Base-by-base conservation (phyloP, 2,888 invertebrate species). In the Acleris cristana region DNA sequence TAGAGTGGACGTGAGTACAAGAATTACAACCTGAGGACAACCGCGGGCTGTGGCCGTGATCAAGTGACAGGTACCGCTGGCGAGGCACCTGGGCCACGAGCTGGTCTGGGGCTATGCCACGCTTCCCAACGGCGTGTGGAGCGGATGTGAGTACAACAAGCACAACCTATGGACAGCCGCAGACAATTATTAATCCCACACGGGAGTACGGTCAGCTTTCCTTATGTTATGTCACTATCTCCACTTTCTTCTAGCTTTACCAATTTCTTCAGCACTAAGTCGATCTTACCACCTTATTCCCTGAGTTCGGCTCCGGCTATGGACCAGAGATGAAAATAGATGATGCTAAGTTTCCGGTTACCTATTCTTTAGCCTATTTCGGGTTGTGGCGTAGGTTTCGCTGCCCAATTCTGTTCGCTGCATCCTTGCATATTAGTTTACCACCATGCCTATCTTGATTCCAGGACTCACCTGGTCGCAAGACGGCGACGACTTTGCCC, bases 21-120 rank as follows among this genome's bases (percentile, higher is more conserved):
- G 3, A 34, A 34, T 2, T 10, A 34, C 10, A 34, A 34, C 3
- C 10, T 10, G 34, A 91, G 51, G 92, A 92, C 71, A 92, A 92
- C 0, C 89, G 92, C 4, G 3, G 34, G 34, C 34, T 34, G 34
- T 34, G 34, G 3, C 34, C 10, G 1, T 34, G 61, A 92, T 93
- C 79, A 93, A 93, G 77, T 77, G 93, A 1, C 93, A 93, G 75
- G 92, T 93, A 30, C 93, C 93, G 0, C 82, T 93, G 53, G 93
- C 93, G 0, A 92, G 93, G 0, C 88, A 95, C 85, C 93, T 91
- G 78, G 94, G 87, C 83, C 94, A 86, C 79, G 94, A 87, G 84
- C 94, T 84, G 77, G 94, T 93, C 74, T 96, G 96, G 95, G 96
- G 96, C 2, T 96, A 95, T 95, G 95, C 95, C 64, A 95, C 95